phyloP scores from a whole-genome alignment of 2,797 vertebrate species.

The Silurus aristotelis region DNA sequence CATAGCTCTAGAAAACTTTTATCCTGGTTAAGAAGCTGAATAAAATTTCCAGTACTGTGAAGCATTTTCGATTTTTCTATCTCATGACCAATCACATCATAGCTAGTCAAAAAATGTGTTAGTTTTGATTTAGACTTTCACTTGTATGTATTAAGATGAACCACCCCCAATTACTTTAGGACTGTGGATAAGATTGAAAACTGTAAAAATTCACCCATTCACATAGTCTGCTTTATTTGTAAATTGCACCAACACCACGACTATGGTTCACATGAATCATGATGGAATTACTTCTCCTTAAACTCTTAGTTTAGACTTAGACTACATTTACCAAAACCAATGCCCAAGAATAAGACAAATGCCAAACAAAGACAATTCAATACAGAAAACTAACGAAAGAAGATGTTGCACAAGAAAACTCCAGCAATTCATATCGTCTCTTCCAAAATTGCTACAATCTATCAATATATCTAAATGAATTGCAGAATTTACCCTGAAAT shows the following conservation, averaged over 20 bases:
- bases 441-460: too few species aligned
- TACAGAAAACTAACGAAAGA: background rate
- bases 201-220: too few species aligned
- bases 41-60: background rate
- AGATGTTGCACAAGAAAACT: background rate
- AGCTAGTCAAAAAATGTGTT: too few species aligned
- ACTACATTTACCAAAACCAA: background rate
- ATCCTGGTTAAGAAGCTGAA: background rate
- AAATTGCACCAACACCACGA: background rate
- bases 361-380: background rate
- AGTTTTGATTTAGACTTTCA: background rate
- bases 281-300: background rate
- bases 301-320: background rate
- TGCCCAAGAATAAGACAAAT: background rate
- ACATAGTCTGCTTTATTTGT: background rate
- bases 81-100: too few species aligned
- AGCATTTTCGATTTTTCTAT: background rate
- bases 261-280: background rate
- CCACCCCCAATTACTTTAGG: background rate
- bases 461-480: background rate
- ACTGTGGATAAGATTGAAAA: background rate
- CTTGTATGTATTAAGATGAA: background rate
- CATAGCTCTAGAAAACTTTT: background rate
- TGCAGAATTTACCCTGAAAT: background rate
- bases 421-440: background rate